phyloP scores from a whole-genome alignment of 2,113 vertebrate genomes.

The Gymnocephalus cernua region DNA sequence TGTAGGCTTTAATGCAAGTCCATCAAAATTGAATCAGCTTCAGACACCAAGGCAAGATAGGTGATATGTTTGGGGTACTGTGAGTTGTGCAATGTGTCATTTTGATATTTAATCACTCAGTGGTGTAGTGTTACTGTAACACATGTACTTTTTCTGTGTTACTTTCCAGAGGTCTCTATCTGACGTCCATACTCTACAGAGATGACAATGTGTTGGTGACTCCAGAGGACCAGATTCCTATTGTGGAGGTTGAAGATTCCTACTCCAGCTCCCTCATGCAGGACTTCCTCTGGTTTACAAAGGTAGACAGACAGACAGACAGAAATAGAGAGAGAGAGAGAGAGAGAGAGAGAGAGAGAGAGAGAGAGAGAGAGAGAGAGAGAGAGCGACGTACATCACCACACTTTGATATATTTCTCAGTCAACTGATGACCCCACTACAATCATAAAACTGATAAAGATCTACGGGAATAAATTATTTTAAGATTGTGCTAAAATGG shows the following conservation, averaged over 20 bases:
- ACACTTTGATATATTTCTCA: not conserved
- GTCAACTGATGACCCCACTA: not conserved
- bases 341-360: not conserved
- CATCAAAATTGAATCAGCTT: not conserved
- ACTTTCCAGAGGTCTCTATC: conserved; percentile 87
- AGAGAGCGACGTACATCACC: not conserved
- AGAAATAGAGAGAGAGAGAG: not conserved
- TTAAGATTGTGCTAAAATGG: not conserved
- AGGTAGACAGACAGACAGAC: conserved; percentile 78
- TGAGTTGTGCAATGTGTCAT: not conserved
- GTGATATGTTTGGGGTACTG: no score
- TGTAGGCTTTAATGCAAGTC: not conserved
- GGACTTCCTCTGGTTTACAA: conserved; percentile 94
- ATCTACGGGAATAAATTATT: not conserved
- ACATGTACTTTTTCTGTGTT: conserved; percentile 1
- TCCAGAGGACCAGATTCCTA: conserved; percentile 92
- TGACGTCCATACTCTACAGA: conserved; percentile 90
- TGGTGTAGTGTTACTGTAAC: not conserved
- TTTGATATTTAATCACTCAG: not conserved
- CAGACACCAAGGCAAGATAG: not conserved
- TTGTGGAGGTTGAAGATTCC: conserved; percentile 92
- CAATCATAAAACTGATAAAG: not conserved
- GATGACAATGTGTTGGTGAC: conserved; percentile 91
- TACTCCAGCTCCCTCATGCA: conserved; percentile 92
- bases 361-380: not conserved